A percentile compares a stretch with the other conserved stretches of the same genome.
Evolutionary conservation across 2,113 vertebrate species (phyloP).

Genomic region (human (Homo sapiens)): DNA sequence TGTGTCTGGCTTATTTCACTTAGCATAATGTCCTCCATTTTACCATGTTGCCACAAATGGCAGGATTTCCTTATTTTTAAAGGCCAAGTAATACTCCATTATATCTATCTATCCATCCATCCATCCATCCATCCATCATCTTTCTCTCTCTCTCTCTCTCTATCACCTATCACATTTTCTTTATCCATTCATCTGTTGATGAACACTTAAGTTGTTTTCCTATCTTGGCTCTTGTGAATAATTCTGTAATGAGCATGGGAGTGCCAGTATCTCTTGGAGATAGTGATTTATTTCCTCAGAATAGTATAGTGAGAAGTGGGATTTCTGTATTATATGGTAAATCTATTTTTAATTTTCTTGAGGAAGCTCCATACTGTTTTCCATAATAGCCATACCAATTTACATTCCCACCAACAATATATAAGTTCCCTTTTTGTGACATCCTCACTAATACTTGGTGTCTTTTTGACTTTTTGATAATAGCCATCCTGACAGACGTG

Average conservation of each 20-base stretch:
- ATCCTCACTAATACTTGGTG: neutral
- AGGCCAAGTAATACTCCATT: neutral
- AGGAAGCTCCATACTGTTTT: neutral
- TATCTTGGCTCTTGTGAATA: neutral
- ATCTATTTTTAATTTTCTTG: neutral
- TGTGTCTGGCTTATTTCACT: neutral
- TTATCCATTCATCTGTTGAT: neutral
- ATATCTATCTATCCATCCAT: too few relatives aligned
- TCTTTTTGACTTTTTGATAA: neutral
- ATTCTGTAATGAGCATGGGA: neutral
- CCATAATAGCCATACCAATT: neutral
- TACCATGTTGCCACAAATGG: neutral
- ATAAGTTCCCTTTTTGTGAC: neutral
- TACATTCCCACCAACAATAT: neutral
- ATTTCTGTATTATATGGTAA: neutral
- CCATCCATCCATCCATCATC: too few relatives aligned
- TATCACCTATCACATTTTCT: neutral
- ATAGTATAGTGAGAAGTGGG: neutral
- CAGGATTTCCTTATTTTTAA: neutral
- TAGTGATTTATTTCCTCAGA: neutral
- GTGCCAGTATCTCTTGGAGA: neutral
- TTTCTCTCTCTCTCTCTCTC: neutral
- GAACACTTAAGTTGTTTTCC: neutral
- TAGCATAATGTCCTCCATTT: neutral
- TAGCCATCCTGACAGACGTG: neutral